Evolutionary conservation across 2,888 invertebrate genomes (phyloP).

Genomic region (Rhingia campestris): DNA sequence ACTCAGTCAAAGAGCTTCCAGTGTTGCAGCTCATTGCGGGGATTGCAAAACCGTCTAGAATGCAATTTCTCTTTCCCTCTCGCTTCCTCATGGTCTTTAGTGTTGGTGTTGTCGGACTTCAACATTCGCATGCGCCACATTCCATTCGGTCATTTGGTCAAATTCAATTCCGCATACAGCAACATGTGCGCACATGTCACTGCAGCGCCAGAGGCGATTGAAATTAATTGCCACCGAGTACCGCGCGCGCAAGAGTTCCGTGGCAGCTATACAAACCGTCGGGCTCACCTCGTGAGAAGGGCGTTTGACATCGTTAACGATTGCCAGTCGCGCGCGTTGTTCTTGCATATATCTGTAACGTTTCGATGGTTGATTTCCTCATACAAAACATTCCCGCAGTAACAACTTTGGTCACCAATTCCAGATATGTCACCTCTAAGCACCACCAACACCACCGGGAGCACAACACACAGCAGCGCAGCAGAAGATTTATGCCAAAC

Average conservation of each 20-base stretch:
- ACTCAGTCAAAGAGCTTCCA: constrained; percentile 2
- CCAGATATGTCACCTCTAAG: constrained; percentile 72
- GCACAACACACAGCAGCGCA: constrained; percentile 60
- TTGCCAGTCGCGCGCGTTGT: constrained; percentile 31
- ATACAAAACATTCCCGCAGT: constrained; percentile 64
- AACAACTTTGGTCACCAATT: constrained; percentile 59
- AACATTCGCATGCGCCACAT: constrained; percentile 67
- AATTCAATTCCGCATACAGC: constrained; percentile 48
- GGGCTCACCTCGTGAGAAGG: constrained; percentile 68
- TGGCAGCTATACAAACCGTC: constrained; percentile 48
- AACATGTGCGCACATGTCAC: constrained; percentile 71
- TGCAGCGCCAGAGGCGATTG: constrained; percentile 64
- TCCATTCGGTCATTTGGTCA: constrained; percentile 70
- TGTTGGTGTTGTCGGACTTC: neutral
- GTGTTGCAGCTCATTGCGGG: too few species aligned
- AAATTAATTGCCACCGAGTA: constrained; percentile 68
- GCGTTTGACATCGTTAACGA: constrained; percentile 74
- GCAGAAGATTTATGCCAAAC: constrained; percentile 74
- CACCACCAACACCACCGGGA: constrained; percentile 59
- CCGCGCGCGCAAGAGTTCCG: neutral
- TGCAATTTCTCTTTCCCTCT: constrained; percentile 26
- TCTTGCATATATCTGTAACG: constrained; percentile 47
- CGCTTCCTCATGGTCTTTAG: too few species aligned
- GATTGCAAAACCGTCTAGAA: constrained; percentile 2
- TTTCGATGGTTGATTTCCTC: constrained; percentile 70